These are phyloP conservation scores for Lepidurus arcticus DNA, from an alignment of 1,140 invertebrate species.

Conservation along the genomic window DNA sequence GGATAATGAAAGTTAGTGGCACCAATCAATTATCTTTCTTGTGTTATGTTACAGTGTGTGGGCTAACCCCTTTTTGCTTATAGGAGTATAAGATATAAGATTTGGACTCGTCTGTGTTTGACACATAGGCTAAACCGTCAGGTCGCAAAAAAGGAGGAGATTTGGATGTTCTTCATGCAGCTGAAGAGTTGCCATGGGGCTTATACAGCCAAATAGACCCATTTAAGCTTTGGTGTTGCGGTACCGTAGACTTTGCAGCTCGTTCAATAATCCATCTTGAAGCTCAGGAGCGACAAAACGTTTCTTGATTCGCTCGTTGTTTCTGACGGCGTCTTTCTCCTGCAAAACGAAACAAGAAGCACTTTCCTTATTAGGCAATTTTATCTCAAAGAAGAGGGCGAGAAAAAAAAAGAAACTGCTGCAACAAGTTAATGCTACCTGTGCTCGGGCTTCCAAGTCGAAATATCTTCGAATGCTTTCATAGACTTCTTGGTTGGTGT, in stretches of 20 bases:
- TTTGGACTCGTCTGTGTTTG: slow-evolving; percentile 12
- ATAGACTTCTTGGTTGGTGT: neutral
- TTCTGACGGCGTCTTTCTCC: neutral
- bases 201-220: neutral
- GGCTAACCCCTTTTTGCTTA: neutral
- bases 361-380: neutral
- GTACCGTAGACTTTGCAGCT: neutral
- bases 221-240: slow-evolving; percentile 3
- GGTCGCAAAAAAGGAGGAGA: slow-evolving; percentile 18
- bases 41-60: neutral
- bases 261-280: neutral
- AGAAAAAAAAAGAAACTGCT: neutral
- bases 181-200: neutral
- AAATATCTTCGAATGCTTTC: neutral
- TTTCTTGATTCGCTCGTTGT: neutral
- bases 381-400: neutral
- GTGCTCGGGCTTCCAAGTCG: slow-evolving; percentile 5
- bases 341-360: neutral
- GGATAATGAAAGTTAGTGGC: slow-evolving; percentile 15
- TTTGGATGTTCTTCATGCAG: neutral
- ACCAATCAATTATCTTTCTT: slow-evolving; percentile 3
- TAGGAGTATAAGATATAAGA: neutral
- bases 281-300: neutral
- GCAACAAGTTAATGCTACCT: neutral
- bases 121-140: slow-evolving; percentile 17